A percentile compares a stretch with the other conserved stretches of the same genome.
Conservation (phyloP, 2,888 invertebrate species). For the Andrena fulva region DNA sequence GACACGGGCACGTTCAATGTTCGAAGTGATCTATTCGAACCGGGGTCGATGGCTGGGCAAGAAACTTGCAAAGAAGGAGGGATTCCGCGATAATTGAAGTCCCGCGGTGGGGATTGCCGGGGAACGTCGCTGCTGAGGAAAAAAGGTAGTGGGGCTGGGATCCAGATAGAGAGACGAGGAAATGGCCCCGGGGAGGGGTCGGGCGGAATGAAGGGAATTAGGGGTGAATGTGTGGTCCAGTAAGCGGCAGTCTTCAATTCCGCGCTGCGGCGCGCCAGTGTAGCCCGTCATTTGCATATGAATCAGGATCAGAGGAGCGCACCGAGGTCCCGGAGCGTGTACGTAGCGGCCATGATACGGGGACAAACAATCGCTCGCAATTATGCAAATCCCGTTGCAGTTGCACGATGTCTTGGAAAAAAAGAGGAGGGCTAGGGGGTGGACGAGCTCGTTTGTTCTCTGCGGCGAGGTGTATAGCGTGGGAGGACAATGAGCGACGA, state of each 20-base stretch:
- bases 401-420: slow-evolving; percentile 75
- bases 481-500: slow-evolving; percentile 40
- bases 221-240: slow-evolving; percentile 69
- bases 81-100: slow-evolving; percentile 15
- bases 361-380: slow-evolving; percentile 82
- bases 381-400: slow-evolving; percentile 81
- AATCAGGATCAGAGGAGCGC: slow-evolving; percentile 80
- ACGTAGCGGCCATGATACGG: slow-evolving; percentile 77
- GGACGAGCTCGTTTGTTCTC: slow-evolving; percentile 37
- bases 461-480: not conserved
- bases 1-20: not conserved
- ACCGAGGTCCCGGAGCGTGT: slow-evolving; percentile 74
- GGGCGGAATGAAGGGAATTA: slow-evolving; percentile 60
- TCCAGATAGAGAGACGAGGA: not conserved
- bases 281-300: slow-evolving; percentile 82
- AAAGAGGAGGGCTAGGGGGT: slow-evolving; percentile 38
- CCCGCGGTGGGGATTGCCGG: too few species aligned
- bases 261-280: slow-evolving; percentile 73
- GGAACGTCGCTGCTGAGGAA: not conserved
- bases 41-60: slow-evolving; percentile 9
- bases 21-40: slow-evolving; percentile 7
- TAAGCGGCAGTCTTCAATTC: slow-evolving; percentile 77
- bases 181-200: not conserved
- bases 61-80: slow-evolving; percentile 4
- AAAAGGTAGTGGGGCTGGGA: slow-evolving; percentile 6